phyloP scores from a whole-genome alignment of 2,113 vertebrate species.

The Etia nguti region DNA sequence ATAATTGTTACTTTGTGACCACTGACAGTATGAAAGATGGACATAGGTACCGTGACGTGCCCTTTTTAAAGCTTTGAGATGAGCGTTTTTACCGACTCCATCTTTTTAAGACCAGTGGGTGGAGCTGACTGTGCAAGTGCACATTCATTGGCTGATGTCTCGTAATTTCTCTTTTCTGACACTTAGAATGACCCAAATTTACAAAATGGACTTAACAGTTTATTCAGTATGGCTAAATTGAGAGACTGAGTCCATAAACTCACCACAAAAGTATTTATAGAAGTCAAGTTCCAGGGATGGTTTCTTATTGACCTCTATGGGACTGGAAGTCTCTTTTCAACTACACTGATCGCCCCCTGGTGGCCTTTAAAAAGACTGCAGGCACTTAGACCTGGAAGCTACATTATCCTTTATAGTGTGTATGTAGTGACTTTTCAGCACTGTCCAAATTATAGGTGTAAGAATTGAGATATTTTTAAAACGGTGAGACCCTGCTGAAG shows the following conservation, averaged over 20 bases:
- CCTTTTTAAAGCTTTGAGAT: neutral
- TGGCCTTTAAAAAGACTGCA: neutral
- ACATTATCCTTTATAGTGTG: neutral
- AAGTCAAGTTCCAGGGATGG: neutral
- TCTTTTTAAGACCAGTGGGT: neutral
- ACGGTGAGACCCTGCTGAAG: fast-evolving
- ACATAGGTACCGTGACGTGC: neutral
- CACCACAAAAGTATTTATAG: neutral
- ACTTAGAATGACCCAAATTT: neutral
- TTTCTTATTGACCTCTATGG: fast-evolving
- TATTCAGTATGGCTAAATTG: neutral
- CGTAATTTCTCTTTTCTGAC: neutral
- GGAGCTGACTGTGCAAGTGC: neutral
- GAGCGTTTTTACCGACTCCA: fast-evolving
- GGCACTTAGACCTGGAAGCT: fast-evolving
- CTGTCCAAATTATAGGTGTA: neutral
- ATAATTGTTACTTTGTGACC: neutral
- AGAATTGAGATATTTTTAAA: neutral
- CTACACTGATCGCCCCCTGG: fast-evolving
- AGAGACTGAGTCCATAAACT: neutral
- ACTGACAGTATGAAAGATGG: neutral
- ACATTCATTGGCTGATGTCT: fast-evolving
- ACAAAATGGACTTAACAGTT: neutral
- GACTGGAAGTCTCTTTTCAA: fast-evolving
- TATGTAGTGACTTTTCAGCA: neutral